These are phyloP conservation scores for Leptura quadrifasciata DNA, from an alignment of 2,888 invertebrate species.

Conservation along the genomic window DNA sequence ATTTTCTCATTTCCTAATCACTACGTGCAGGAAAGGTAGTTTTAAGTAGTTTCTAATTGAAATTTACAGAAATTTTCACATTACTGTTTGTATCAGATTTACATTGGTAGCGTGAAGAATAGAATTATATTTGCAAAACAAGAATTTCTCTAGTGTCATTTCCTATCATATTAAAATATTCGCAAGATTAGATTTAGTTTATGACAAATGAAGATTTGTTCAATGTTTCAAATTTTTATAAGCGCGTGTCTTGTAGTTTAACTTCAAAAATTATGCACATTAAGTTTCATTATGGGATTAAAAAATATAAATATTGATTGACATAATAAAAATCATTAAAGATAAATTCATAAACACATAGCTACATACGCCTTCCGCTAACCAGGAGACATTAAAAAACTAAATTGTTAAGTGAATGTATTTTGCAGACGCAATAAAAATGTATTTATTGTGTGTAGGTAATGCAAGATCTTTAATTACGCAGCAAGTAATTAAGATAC, in stretches of 20 bases:
- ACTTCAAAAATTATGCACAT: too few relatives aligned
- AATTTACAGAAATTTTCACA: neutral
- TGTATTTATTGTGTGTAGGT: too few relatives aligned
- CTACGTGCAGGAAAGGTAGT: neutral
- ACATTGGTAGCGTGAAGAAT: neutral
- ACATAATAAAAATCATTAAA: too few relatives aligned
- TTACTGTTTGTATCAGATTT: neutral
- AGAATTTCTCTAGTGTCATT: neutral
- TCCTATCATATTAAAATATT: neutral
- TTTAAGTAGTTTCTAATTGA: neutral
- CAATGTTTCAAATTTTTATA: neutral
- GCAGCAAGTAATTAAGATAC: too few relatives aligned
- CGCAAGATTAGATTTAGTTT: neutral
- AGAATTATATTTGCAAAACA: neutral
- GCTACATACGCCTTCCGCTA: too few relatives aligned
- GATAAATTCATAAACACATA: too few relatives aligned
- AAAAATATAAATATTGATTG: too few relatives aligned
- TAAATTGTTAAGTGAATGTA: too few relatives aligned
- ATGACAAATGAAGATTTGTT: neutral
- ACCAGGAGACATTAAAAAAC: too few relatives aligned
- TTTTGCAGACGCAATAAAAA: too few relatives aligned
- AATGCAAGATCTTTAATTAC: too few relatives aligned
- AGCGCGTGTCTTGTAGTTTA: neutral
- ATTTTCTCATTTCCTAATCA: constrained; percentile 33
- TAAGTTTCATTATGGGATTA: too few relatives aligned